phyloP scores from a whole-genome alignment of 1,140 invertebrate genomes.

The Scaptomyza pallida region DNA sequence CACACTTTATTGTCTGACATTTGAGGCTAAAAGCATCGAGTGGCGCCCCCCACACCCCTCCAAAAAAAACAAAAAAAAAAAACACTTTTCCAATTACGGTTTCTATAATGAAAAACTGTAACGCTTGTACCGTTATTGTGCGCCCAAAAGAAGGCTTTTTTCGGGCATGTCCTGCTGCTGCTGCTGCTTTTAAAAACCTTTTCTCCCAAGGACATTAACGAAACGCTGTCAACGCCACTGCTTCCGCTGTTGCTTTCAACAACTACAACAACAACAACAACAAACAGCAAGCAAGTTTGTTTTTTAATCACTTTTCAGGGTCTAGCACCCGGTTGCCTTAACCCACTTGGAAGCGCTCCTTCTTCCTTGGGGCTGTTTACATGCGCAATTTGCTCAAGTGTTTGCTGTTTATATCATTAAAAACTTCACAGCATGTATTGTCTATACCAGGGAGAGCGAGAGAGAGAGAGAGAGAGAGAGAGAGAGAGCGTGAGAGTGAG shows the following conservation, averaged over 20 bases:
- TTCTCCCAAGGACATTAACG: conserved; percentile 66
- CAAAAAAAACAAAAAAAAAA: too few species aligned
- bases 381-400: conserved; percentile 79
- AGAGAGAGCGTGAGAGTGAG: too few species aligned
- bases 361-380: conserved; percentile 60
- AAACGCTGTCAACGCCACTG: conserved; percentile 43
- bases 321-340: conserved; percentile 56
- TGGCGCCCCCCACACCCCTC: conserved; percentile 68
- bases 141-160: conserved; percentile 46
- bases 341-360: conserved; percentile 45
- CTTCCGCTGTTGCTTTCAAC: conserved; percentile 35
- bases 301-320: conserved; percentile 82
- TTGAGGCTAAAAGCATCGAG: conserved; percentile 78
- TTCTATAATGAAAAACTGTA: conserved; percentile 68
- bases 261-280: conserved; percentile 68
- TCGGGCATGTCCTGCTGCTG: not conserved
- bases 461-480: not conserved
- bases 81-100: conserved; percentile 81
- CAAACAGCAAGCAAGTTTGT: too few species aligned
- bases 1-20: conserved; percentile 65
- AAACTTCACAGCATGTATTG: conserved; percentile 42
- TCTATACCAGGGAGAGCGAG: conserved; percentile 10
- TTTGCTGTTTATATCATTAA: conserved; percentile 75
- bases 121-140: conserved; percentile 47
- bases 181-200: conserved; percentile 46